A percentile compares a stretch with the other conserved stretches of the same genome.
These are phyloP conservation scores for Drosophila sturtevanti DNA, from an alignment of 1,140 invertebrate species.

Conservation along the genomic window DNA sequence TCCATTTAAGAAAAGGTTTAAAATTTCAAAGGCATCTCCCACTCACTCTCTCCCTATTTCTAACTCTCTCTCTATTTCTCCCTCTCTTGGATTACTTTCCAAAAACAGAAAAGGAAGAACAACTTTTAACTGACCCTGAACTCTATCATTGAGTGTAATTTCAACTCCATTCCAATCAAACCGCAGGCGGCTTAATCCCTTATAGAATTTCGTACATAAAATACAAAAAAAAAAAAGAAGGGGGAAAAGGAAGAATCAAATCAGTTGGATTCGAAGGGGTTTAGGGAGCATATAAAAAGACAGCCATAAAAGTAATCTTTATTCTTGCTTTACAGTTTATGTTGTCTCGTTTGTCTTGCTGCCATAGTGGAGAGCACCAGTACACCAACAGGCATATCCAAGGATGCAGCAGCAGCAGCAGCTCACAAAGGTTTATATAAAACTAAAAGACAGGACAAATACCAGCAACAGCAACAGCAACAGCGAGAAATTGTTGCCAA, in stretches of 20 bases:
- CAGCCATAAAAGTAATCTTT: conserved; percentile 54
- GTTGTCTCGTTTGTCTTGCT: conserved; percentile 56
- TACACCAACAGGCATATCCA: not conserved
- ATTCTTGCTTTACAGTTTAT: conserved; percentile 44
- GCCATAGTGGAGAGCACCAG: conserved; percentile 38
- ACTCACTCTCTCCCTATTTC: conserved; percentile 1
- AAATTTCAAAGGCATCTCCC: conserved; percentile 34
- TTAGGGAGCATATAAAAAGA: conserved; percentile 58
- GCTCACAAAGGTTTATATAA: conserved; percentile 49
- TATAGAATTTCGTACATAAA: conserved; percentile 68
- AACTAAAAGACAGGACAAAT: conserved; percentile 63
- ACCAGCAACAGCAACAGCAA: conserved; percentile 27
- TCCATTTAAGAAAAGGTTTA: conserved; percentile 20
- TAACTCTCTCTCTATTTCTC: not conserved
- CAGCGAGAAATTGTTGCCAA: conserved; percentile 14
- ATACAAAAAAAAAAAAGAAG: not conserved
- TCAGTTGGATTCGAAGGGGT: too few species aligned
- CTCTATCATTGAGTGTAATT: conserved; percentile 20
- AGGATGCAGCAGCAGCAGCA: conserved; percentile 10
- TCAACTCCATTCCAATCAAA: conserved; percentile 39
- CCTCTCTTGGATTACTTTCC: too few species aligned
- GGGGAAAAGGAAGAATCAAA: too few species aligned
- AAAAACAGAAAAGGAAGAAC: conserved; percentile 10
- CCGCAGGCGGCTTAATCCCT: conserved; percentile 59
- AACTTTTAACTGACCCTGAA: conserved; percentile 69